A percentile compares a stretch with the other conserved stretches of the same genome.
phyloP scores from a whole-genome alignment of 2,113 vertebrate genomes.

The Burhinus bistriatus region DNA sequence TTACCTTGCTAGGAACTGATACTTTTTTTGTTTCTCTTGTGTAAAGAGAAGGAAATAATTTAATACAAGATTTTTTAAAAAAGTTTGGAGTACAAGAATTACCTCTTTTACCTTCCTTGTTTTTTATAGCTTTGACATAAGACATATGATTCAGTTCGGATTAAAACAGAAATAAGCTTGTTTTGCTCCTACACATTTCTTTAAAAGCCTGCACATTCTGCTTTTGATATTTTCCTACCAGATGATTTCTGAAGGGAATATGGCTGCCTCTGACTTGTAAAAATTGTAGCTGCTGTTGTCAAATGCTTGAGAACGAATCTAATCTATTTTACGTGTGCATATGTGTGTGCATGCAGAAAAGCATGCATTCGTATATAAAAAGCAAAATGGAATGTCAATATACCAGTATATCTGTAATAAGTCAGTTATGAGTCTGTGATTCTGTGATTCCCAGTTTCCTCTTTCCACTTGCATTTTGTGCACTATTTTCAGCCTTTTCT shows the following conservation, averaged over 20 bases:
- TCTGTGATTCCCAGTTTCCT: not conserved
- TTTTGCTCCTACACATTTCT: constrained; percentile 43
- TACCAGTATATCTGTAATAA: not conserved
- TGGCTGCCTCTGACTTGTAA: not conserved
- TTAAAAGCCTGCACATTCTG: not conserved
- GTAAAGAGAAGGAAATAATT: constrained; percentile 16
- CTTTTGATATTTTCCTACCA: constrained; percentile 20
- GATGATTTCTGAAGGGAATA: not conserved
- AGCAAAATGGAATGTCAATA: not conserved
- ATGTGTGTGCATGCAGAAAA: not conserved
- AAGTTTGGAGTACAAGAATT: not conserved
- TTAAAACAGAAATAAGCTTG: constrained; percentile 43
- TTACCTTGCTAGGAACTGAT: not conserved
- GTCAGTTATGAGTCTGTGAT: not conserved
- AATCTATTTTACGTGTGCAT: not conserved
- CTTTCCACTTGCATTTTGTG: not conserved
- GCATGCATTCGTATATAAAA: not conserved
- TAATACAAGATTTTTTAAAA: not conserved
- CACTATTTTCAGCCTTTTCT: not conserved
- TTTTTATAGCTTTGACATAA: constrained; percentile 49
- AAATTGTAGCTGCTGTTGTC: not conserved
- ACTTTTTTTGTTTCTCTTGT: not conserved
- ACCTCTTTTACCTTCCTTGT: constrained; percentile 33
- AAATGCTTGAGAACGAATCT: not conserved
- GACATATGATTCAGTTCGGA: constrained; percentile 51